phyloP scores from a whole-genome alignment of 2,888 invertebrate genomes.

The Stratiomys singularior region DNA sequence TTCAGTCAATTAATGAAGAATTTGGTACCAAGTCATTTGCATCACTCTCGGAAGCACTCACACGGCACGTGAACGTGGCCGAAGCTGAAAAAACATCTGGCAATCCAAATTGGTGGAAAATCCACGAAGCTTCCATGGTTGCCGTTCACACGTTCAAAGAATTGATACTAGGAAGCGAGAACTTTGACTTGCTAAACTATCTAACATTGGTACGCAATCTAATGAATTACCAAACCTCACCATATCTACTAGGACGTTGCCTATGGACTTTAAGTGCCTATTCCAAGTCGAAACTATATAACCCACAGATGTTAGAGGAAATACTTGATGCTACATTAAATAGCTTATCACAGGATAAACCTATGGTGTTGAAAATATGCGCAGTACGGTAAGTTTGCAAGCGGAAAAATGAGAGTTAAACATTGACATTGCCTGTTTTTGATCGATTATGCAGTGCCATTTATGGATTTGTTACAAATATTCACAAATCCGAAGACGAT shows the following conservation, averaged over 20 bases:
- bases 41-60: slow-evolving; percentile 70
- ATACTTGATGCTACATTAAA: slow-evolving; percentile 61
- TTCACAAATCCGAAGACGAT: slow-evolving; percentile 66
- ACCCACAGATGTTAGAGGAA: slow-evolving; percentile 62
- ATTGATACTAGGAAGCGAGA: slow-evolving; percentile 61
- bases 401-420: background rate
- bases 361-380: slow-evolving; percentile 61
- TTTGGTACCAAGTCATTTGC: slow-evolving; percentile 69
- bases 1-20: slow-evolving; percentile 66
- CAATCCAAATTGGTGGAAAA: slow-evolving; percentile 72
- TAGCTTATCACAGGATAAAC: slow-evolving; percentile 61
- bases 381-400: slow-evolving; percentile 59
- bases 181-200: slow-evolving; percentile 64
- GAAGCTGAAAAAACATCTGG: slow-evolving; percentile 67
- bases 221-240: slow-evolving; percentile 61
- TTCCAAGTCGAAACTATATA: slow-evolving; percentile 62
- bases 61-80: slow-evolving; percentile 71
- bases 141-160: slow-evolving; percentile 70
- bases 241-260: slow-evolving; percentile 63
- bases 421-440: background rate
- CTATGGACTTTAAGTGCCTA: slow-evolving; percentile 64
- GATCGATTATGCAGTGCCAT: slow-evolving; percentile 56
- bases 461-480: slow-evolving; percentile 65
- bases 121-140: slow-evolving; percentile 73
- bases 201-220: slow-evolving; percentile 62